A percentile compares a stretch with the other conserved stretches of the same genome.
These are phyloP conservation scores for Chionomys nivalis DNA, from an alignment of 2,113 vertebrate species.

Conservation along the genomic window DNA sequence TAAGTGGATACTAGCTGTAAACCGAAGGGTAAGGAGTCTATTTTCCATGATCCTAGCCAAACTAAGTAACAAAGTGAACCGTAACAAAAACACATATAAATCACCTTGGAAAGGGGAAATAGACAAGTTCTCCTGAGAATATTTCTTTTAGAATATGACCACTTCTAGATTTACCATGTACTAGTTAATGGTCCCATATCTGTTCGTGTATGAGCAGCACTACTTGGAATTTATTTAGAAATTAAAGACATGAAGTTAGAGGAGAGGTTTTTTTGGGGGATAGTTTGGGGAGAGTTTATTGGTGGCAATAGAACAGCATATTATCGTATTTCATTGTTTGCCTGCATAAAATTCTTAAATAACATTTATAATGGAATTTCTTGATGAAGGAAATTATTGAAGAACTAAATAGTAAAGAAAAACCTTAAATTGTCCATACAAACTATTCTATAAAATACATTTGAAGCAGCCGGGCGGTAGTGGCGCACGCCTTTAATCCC, in stretches of 20 bases:
- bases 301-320: not conserved
- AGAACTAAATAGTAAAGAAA: not conserved
- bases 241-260: not conserved
- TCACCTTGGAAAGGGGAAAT: too few species aligned
- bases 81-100: too few species aligned
- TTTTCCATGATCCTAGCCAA: too few species aligned
- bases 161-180: not conserved
- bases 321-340: not conserved
- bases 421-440: not conserved
- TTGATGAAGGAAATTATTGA: not conserved
- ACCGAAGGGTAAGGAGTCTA: too few species aligned
- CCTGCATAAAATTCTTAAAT: not conserved
- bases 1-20: too few species aligned
- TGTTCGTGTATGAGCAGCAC: not conserved
- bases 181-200: too few species aligned
- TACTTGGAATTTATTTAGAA: not conserved
- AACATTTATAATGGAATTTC: not conserved
- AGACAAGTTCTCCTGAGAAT: too few species aligned
- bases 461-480: too few species aligned
- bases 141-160: not conserved
- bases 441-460: slow-evolving; percentile 23
- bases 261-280: rapidly evolving
- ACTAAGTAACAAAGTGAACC: too few species aligned
- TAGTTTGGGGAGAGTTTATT: not conserved
- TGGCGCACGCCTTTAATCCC: too few species aligned